These are phyloP conservation scores for Onychomys leucogaster DNA, from an alignment of 2,797 vertebrate species.

Conservation along the genomic window DNA sequence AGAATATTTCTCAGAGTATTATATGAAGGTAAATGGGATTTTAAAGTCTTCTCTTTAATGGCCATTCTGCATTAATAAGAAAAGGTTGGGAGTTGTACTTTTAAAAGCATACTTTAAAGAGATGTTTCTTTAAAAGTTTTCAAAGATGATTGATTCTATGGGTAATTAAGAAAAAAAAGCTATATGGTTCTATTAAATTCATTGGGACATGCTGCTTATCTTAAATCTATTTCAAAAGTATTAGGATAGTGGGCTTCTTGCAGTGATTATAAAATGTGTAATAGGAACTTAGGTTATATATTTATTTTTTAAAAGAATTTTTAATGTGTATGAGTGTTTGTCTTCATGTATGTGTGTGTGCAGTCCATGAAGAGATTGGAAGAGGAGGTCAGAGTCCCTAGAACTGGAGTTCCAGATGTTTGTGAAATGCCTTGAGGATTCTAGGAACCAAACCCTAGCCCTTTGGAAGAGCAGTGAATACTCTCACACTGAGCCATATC, in stretches of 20 bases:
- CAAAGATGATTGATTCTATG: constrained; percentile 35
- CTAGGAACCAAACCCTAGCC: not conserved
- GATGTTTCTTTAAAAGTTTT: constrained; percentile 21
- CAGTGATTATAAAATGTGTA: constrained; percentile 13
- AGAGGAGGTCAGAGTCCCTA: not conserved
- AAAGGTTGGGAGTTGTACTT: not conserved
- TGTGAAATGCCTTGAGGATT: not conserved
- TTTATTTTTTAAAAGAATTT: not conserved
- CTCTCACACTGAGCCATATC: not conserved
- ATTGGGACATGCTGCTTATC: not conserved
- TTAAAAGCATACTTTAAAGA: constrained; percentile 36
- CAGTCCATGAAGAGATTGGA: not conserved
- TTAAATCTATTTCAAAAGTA: constrained; percentile 25
- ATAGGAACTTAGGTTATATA: not conserved
- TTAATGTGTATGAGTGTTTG: not conserved
- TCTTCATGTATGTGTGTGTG: not conserved
- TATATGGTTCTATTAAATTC: not conserved
- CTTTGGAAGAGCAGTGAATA: not conserved
- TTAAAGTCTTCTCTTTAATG: not conserved
- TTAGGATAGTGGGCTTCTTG: constrained; percentile 15
- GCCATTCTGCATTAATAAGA: not conserved
- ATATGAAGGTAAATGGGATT: not conserved
- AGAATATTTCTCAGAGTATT: constrained; percentile 19
- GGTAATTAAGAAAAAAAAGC: constrained; percentile 26
- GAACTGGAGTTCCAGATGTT: not conserved